Evolutionary conservation across 53 echinoderm and acorn worm genomes (phyloP), one percentile per base, ranked within the genome.

Genomic region (Glandiceps talaboti): DNA sequence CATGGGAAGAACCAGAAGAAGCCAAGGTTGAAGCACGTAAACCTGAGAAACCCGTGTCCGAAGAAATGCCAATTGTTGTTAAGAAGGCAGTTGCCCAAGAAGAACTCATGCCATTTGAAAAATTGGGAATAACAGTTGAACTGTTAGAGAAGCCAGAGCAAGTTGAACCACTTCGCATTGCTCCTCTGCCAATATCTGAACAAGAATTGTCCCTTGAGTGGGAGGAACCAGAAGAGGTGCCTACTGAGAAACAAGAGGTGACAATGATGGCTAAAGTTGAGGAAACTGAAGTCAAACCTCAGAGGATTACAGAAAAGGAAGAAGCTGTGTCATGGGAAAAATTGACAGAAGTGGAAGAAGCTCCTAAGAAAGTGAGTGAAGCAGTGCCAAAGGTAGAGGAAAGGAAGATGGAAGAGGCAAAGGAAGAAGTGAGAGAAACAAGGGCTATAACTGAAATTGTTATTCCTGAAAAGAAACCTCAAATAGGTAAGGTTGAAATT

Each of bases 1-100:
- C 80, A 31, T 87, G 87, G 87, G 28, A 76, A 1, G 76, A 76
- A 73, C 76, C 80, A 1, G 87, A 83, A 80, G 83, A 87, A 76
- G 79, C 80, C 31, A 79, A 83, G 25, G 73, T 74, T 76, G 87
- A 87, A 30, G 80, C 28, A 84, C 80, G 75, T 25, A 79, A 30
- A 31, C 30, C 30, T 30, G 33, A 84, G 33, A 84, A 80, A 87
- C 28, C 30, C 31, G 64, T 12, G 20, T 6, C 6, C 64, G 20
- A 6, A 45, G 20, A 45, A 20, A 20, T 45, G 6, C 6, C 6
- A 6, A 45, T 45, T 45, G 64, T 45, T 45, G 6, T 20, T 45
- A 20, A 12, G 20, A 6, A 45, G 20, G 64, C 20, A 20, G 20
- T 20, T 12, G 6, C 64, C 20, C 64, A 45, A 45, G 64, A 45